Evolutionary conservation across 2,113 vertebrate genomes (phyloP).

Genomic region (Xyliphius kryptos): DNA sequence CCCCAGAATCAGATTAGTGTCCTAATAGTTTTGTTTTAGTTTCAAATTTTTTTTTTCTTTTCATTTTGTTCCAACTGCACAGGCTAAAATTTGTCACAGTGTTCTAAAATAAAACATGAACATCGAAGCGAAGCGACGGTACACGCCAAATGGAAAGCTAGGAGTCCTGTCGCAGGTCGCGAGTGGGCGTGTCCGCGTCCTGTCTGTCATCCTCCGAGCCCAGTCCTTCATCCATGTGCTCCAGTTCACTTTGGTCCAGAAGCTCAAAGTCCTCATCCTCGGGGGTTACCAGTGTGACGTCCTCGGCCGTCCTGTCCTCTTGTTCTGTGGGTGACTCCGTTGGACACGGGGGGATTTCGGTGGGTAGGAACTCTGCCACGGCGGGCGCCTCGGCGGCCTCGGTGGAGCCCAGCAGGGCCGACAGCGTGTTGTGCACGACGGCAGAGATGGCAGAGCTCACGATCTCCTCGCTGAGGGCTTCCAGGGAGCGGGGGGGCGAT

Average conservation of each 20-base stretch:
- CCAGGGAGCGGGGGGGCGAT: slow-evolving; percentile 62
- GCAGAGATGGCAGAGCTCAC: slow-evolving; percentile 79
- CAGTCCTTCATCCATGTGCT: slow-evolving; percentile 78
- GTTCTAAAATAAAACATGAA: slow-evolving; percentile 20
- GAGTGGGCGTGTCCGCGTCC: slow-evolving; percentile 45
- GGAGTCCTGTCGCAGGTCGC: slow-evolving; percentile 50
- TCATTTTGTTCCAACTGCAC: no score
- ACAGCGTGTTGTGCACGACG: slow-evolving; percentile 79
- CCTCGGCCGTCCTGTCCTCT: slow-evolving; percentile 27
- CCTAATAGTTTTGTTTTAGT: no score
- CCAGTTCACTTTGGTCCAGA: slow-evolving; percentile 97
- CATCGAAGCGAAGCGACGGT: background rate
- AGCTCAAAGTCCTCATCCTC: slow-evolving; percentile 95
- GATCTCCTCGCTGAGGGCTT: slow-evolving; percentile 78
- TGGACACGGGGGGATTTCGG: slow-evolving; percentile 56
- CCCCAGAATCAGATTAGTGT: no score
- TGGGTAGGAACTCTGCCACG: slow-evolving; percentile 58
- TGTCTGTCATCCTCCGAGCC: slow-evolving; percentile 61
- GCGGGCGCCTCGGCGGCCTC: slow-evolving; percentile 63
- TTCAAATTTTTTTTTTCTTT: no score
- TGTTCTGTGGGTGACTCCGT: slow-evolving; percentile 54
- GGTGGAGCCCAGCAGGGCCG: slow-evolving; percentile 69
- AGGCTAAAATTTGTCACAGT: slow-evolving; percentile 23
- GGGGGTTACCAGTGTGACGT: slow-evolving; percentile 54
- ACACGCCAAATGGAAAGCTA: slow-evolving; percentile 48